phyloP scores from a whole-genome alignment of 2,113 vertebrate genomes.

The Charina bottae region DNA sequence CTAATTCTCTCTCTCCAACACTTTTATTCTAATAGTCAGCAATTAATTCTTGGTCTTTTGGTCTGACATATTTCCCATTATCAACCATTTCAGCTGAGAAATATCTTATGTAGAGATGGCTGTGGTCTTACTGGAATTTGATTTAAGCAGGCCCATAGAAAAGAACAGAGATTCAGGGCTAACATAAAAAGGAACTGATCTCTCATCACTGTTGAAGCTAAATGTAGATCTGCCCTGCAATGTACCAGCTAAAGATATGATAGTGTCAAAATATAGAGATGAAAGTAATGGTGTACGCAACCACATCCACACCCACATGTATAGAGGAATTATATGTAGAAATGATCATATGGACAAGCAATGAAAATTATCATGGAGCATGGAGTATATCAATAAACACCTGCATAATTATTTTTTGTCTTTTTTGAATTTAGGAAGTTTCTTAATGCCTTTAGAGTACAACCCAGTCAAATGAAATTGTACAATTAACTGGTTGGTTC shows the following conservation, averaged over 20 bases:
- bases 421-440: not conserved
- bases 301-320: not conserved
- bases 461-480: not conserved
- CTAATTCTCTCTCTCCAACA: slow-evolving; percentile 68
- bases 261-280: not conserved
- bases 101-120: slow-evolving; percentile 56
- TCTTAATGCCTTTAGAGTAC: not conserved
- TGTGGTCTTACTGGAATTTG: slow-evolving; percentile 56
- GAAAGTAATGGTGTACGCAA: not conserved
- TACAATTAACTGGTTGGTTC: not conserved
- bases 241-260: slow-evolving; percentile 36
- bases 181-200: slow-evolving; percentile 35
- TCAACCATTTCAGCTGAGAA: slow-evolving; percentile 58
- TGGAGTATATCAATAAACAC: not conserved
- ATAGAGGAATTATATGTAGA: not conserved
- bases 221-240: slow-evolving; percentile 44
- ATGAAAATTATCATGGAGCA: not conserved
- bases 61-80: slow-evolving; percentile 66
- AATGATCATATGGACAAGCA: not conserved
- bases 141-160: slow-evolving; percentile 41
- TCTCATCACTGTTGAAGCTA: slow-evolving; percentile 44
- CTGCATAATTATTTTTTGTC: not conserved
- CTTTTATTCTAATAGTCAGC: slow-evolving; percentile 71
- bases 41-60: slow-evolving; percentile 74
- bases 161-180: not conserved